Evolutionary conservation across 2,888 invertebrate species (phyloP).

Genomic region (Pyrochroa serraticornis): DNA sequence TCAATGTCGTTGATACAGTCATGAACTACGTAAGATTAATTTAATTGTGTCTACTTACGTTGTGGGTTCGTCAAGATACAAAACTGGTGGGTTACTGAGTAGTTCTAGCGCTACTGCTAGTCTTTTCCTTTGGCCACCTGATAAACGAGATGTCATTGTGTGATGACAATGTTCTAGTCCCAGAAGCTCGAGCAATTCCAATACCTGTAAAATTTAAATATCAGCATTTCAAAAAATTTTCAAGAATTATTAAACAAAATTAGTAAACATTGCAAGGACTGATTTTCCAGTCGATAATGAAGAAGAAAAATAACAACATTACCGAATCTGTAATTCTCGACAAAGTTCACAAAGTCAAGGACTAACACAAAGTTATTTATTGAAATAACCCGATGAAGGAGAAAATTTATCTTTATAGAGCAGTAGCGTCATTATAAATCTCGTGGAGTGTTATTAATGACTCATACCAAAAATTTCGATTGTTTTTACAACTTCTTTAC

Average conservation of each 20-base stretch:
- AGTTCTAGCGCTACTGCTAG: constrained; percentile 93
- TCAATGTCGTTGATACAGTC: constrained; percentile 1
- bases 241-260: too few species aligned
- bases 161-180: constrained; percentile 82
- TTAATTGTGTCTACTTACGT: constrained; percentile 65
- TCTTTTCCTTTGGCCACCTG: constrained; percentile 93
- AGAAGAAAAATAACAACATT: background rate
- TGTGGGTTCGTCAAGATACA: constrained; percentile 95
- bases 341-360: background rate
- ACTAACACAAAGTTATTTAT: background rate
- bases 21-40: background rate
- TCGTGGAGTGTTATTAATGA: too few species aligned
- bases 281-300: background rate
- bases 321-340: background rate
- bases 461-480: too few species aligned
- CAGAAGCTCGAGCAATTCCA: constrained; percentile 83
- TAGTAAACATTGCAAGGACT: too few species aligned
- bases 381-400: too few species aligned
- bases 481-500: too few species aligned
- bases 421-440: too few species aligned
- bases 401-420: too few species aligned
- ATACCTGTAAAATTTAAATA: constrained; percentile 68
- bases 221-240: too few species aligned
- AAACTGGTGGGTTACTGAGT: constrained; percentile 92
- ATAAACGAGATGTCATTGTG: constrained; percentile 80